Base-by-base conservation (phyloP, 2,888 invertebrate genomes). In the Lochmaea capreae region DNA sequence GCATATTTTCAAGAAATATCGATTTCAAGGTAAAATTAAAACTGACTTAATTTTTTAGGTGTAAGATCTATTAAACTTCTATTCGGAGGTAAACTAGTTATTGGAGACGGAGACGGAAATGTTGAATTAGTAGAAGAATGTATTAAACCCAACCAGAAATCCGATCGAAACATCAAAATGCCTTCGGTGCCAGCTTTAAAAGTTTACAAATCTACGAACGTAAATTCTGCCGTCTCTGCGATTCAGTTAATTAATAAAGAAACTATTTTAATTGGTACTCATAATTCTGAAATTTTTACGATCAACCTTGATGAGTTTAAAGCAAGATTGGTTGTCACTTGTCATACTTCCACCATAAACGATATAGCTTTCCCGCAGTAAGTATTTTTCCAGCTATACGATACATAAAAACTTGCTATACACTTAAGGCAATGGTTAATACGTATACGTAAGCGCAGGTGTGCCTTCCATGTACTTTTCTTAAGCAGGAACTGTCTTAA, bases 71-170 rank as follows among this genome's bases (percentile, higher is more conserved):
- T 94, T 14, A 83, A 92, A 18, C 88, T 93, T 68, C 85, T 94
- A 82, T 88, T 88, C 0, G 89, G 90, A 66, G 91, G 91, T 0
- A 89, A 90, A 74, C 81, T 95, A 26, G 86, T 97, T 3, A 91
- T 97, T 73, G 97, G 97, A 0, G 92, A 94, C 4, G 97, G 97
- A 0, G 93, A 96, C 86, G 97, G 97, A 0, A 92, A 91, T 0
- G 87, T 97, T 0, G 95, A 95, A 78, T 78, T 94, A 26, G 90
- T 94, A 1, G 91, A 92, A 80, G 87, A 87, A 76, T 80, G 79
- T 14, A 69, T 77, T 11, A 69, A 75, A 10, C 76, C 76, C 16
- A 58, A 65, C 49, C 11, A 67, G 63, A 33, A 62, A 12, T 66
- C 65, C 5, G 76, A 78, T 22, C 79, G 79, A 58, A 79, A 81